Evolutionary conservation across 2,888 invertebrate species (phyloP), one percentile per base, ranked within the genome.

Genomic region (Opisthograptis luteolata): DNA sequence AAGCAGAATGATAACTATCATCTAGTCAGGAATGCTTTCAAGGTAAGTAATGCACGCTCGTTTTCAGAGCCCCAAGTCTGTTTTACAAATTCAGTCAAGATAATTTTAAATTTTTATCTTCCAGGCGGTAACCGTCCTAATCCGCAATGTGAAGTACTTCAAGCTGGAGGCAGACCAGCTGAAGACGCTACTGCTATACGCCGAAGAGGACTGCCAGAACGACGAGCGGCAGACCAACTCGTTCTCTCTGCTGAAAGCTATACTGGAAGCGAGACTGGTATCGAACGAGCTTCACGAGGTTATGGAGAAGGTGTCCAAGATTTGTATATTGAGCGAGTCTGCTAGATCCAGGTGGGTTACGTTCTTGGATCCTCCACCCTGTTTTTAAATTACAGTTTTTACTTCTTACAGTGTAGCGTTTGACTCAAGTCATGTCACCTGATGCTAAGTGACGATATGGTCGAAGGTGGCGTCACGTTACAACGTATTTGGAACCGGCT

Each of bases 201-300:
- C 96, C 0, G 98, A 98, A 74, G 96, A 97, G 78, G 98, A 99
- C 75, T 92, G 99, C 19, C 93, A 96, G 71, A 96, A 96, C 67
- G 92, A 94, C 32, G 95, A 96, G 24, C 93, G 95, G 62, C 97
- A 98, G 73, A 93, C 96, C 0, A 96, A 96, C 24, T 98, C 98
- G 0, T 99, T 99, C 75, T 92, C 94, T 0, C 84, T 99, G 0
- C 86, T 99, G 0, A 97, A 96, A 84, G 95, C 97, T 0, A 95
- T 98, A 54, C 87, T 98, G 12, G 92, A 94, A 12, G 92, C 96
- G 0, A 95, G 95, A 76, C 87, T 97, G 5, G 91, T 94, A 0
- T 92, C 94, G 0, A 87, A 93, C 0, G 96, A 97, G 76, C 86
- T 98, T 34, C 93, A 95, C 47, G 93, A 94, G 30, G 93, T 98